Evolutionary conservation across 2,113 vertebrate genomes (phyloP), one percentile per base, ranked within the genome.

Genomic region (Channa argus): DNA sequence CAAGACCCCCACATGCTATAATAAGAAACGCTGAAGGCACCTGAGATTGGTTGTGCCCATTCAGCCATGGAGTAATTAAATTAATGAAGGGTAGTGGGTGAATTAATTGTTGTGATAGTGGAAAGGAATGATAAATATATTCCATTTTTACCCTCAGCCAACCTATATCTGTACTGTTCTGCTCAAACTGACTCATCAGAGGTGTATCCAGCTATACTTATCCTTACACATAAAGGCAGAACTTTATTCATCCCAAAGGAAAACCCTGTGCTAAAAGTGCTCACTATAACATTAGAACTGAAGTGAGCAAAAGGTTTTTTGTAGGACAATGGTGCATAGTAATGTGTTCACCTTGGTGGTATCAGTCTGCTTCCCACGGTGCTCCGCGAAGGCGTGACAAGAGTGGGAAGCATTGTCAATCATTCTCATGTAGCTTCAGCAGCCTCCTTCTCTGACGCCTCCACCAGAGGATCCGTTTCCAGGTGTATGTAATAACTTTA

Each of bases 1-100:
- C 67, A 63, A 82, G 78, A 85, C 77, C 66, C 79, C 77, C 66
- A n/a, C 43, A 2, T 3, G 54, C 74, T 82, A 84, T 87, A 89
- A 90, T 82, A 88, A 83, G 85, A 71, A 63, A 68, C 41, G 74
- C 88, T 79, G 65, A 80, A 59, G 82, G 86, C 90, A 89, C 80
- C 83, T 83, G 66, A 82, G 75, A 79, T 54, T 71, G 85, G 77
- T 74, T 8, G n/a, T 49, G 62, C 70, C 78, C 64, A 56, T 77
- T 86, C 24, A 9, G 51, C 47, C 51, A 54, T 24, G 2, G 15
- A 77, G 75, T 80, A 84, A 85, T 70, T 77, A 76, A 88, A 81
- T 87, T 74, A 90, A 89, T 88, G 71, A 89, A 79, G 82, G 58
- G 72, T 52, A n/a, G 51, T 38, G n/a, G 71, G 69, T 69, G 69